A percentile compares a stretch with the other conserved stretches of the same genome.
These are phyloP conservation scores for Anoplius nigerrimus DNA, from an alignment of 2,888 invertebrate genomes.

Conservation along the genomic window DNA sequence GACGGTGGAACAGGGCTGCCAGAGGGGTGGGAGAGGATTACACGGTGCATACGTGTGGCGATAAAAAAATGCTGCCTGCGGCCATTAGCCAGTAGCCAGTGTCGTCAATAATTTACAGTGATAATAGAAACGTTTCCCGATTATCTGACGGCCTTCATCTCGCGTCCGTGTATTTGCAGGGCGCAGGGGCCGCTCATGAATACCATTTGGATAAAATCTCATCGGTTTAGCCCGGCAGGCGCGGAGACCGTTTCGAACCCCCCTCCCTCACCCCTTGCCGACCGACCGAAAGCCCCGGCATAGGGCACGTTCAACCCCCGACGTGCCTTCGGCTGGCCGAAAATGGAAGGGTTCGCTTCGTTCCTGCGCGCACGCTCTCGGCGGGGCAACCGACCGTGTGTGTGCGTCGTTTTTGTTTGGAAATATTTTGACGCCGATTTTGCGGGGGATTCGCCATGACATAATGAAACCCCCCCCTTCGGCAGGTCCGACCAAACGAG, in stretches of 20 bases:
- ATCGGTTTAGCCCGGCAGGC: slow-evolving; percentile 55
- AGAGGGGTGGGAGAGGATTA: too few species aligned
- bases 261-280: slow-evolving; percentile 30
- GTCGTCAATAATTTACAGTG: slow-evolving; percentile 43
- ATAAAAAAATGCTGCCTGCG: too few species aligned
- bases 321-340: slow-evolving; percentile 22
- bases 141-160: slow-evolving; percentile 51
- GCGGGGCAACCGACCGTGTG: slow-evolving; percentile 11
- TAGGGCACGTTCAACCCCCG: slow-evolving; percentile 49
- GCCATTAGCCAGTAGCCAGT: not conserved
- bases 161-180: slow-evolving; percentile 11
- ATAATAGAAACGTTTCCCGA: slow-evolving; percentile 60
- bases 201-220: slow-evolving; percentile 71
- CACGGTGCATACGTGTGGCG: too few species aligned
- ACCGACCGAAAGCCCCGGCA: slow-evolving; percentile 48
- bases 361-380: too few species aligned
- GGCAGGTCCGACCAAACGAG: too few species aligned
- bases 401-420: slow-evolving; percentile 46
- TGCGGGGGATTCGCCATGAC: slow-evolving; percentile 34
- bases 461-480: slow-evolving; percentile 32
- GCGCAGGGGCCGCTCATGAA: slow-evolving; percentile 61
- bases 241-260: slow-evolving; percentile 39
- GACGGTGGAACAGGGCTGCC: too few species aligned
- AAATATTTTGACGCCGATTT: slow-evolving; percentile 63
- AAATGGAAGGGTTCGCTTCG: slow-evolving; percentile 39